Evolutionary conservation across 2,797 vertebrate genomes (phyloP).

Genomic region (Anguilla megastoma): DNA sequence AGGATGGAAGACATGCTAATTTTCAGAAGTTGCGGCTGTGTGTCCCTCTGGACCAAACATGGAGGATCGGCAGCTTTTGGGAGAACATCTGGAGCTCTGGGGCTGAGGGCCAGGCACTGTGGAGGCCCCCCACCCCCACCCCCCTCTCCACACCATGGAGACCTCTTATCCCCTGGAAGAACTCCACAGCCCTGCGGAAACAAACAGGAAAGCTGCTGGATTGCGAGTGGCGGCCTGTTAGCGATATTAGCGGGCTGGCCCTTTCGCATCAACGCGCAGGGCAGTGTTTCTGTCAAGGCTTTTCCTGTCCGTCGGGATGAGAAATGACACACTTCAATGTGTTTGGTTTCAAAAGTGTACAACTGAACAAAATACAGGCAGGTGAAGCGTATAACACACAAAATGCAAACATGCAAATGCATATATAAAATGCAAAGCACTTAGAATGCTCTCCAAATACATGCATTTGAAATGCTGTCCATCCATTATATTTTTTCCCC

Average conservation of each 20-base stretch:
- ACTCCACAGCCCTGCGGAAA: slow-evolving; percentile 45
- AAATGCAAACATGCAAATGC: not conserved
- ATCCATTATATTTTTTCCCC: too few species aligned
- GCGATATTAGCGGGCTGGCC: not conserved
- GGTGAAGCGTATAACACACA: not conserved
- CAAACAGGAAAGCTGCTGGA: slow-evolving; percentile 31
- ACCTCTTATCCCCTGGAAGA: slow-evolving; percentile 51
- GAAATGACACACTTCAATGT: not conserved
- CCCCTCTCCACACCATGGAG: slow-evolving; percentile 12
- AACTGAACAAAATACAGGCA: not conserved
- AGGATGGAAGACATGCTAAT: slow-evolving; percentile 46
- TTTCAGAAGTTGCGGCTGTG: slow-evolving; percentile 64
- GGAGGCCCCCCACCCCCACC: slow-evolving; percentile 56
- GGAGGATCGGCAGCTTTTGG: slow-evolving; percentile 39
- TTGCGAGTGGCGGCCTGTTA: not conserved
- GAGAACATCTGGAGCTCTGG: slow-evolving; percentile 67
- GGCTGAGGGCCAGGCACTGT: slow-evolving; percentile 56
- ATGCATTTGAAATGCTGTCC: too few species aligned
- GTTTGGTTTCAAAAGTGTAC: not conserved
- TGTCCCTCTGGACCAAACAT: slow-evolving; percentile 55
- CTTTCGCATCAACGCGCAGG: not conserved
- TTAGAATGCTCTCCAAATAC: not conserved
- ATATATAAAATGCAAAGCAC: not conserved
- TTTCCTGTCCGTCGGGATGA: not conserved
- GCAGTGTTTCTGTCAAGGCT: not conserved